Evolutionary conservation across 2,797 vertebrate genomes (phyloP), one percentile per base, ranked within the genome.

Genomic region (Micropoecilia bifurca): DNA sequence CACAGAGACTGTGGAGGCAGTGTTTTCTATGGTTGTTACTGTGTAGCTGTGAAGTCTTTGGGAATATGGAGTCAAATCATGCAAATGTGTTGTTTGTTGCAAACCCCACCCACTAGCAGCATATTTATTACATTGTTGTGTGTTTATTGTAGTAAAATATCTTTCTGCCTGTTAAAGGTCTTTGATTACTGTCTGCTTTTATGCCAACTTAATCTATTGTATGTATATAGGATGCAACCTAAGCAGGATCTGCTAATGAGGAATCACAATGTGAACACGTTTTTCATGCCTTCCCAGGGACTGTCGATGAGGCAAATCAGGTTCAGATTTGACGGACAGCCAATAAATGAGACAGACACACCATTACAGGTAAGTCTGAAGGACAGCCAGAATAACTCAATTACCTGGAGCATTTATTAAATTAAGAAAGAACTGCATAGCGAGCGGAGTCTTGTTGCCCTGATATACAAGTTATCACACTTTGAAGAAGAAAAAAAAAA

Each of bases 241-340:
- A 33, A 30, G 25, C 14, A n/a, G 25, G 9, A n/a, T 30, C 25
- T 46, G 33, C 41, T 57, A 28, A 68, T 43, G 9, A 18, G 18
- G 6, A 9, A 9, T 47, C 71, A 6, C 7, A 22, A 1, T 13
- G 36, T 61, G n/a, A 78, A 73, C 16, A 75, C 1, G 6, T 39
- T 59, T 79, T 47, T 20, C 0, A 6, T 85, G 22, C 90, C 83
- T 94, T 80, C 92, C 7, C 92, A 99, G 98, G 98, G 98, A 92
- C 96, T 99, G 94, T 95, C 97, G 53, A 98, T 99, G 97, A 98
- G 97, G 96, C 99, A 99, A 96, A 99, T 99, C 95, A 96, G 99
- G 93, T 99, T 99, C 97, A 97, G 98, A 94, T 99, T 99, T 88
- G 99, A 99, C 80, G 99, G 99, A 81, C 98, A 99, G 93, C 99